Evolutionary conservation across 2,888 invertebrate genomes (phyloP).

Genomic region (Ormyrus rosae): DNA sequence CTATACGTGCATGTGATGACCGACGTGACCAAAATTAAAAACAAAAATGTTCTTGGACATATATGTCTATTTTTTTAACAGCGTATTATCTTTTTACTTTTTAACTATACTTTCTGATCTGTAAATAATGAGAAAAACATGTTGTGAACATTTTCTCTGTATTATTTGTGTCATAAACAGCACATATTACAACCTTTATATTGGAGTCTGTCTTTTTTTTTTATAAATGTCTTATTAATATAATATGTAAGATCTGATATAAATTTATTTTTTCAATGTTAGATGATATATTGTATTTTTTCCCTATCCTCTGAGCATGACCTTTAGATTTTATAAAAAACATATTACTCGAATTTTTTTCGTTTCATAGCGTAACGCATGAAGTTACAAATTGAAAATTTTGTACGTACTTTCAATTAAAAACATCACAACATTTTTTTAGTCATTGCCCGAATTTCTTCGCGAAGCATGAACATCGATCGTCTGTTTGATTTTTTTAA

Average conservation of each 20-base stretch:
- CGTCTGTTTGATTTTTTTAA: not conserved
- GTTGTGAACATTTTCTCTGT: conserved; percentile 45
- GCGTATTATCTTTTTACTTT: conserved; percentile 20
- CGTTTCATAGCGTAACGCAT: not conserved
- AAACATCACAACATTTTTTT: conserved; percentile 6
- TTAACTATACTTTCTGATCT: conserved; percentile 18
- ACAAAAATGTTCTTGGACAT: conserved; percentile 28
- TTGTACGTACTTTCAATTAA: conserved; percentile 39
- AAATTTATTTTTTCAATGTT: conserved; percentile 9
- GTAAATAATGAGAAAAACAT: conserved; percentile 44
- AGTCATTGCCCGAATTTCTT: conserved; percentile 18
- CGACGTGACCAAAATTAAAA: conserved; percentile 38
- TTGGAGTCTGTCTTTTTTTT: conserved; percentile 23
- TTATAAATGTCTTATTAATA: conserved; percentile 32
- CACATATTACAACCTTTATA: conserved; percentile 32
- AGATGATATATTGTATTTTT: conserved; percentile 1
- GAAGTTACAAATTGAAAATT: conserved; percentile 13
- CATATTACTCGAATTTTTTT: not conserved
- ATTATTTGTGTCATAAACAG: conserved; percentile 50
- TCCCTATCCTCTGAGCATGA: conserved; percentile 3
- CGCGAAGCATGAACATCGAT: not conserved
- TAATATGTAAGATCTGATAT: conserved; percentile 8
- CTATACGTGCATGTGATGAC: conserved; percentile 16
- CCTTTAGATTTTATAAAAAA: not conserved
- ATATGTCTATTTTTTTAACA: conserved; percentile 32